Conservation (phyloP, 2,888 invertebrate species). For the Nomada hirtipes region DNA sequence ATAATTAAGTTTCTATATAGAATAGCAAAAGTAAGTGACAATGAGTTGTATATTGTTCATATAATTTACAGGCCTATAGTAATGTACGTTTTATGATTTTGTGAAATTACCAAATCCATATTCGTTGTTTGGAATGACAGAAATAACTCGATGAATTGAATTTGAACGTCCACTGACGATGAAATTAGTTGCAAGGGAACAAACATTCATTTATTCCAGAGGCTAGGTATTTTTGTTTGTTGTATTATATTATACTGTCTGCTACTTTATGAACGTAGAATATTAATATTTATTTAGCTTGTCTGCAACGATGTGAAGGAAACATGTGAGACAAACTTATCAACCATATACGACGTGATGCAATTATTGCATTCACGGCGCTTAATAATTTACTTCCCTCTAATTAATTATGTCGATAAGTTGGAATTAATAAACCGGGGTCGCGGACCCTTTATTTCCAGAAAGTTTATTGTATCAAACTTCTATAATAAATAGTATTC, state of each 20-base stretch:
- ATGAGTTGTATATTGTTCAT: no score
- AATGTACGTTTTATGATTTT: no score
- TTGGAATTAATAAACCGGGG: slow-evolving; percentile 14
- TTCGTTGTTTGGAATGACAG: no score
- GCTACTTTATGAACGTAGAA: not conserved
- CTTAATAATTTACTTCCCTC: slow-evolving; percentile 8
- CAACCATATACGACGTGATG: slow-evolving; percentile 1
- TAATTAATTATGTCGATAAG: slow-evolving; percentile 13
- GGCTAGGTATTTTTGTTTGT: no score
- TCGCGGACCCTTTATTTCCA: not conserved
- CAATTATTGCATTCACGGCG: slow-evolving; percentile 12
- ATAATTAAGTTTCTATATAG: no score
- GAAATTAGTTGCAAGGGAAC: no score
- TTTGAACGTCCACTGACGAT: no score
- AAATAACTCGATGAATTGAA: no score
- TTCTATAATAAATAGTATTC: not conserved
- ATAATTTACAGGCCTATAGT: no score
- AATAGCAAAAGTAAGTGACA: no score
- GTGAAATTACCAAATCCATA: no score
- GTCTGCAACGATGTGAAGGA: not conserved
- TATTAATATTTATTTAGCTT: not conserved
- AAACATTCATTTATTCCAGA: not conserved
- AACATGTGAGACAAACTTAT: not conserved
- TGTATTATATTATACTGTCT: not conserved
- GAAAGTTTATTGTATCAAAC: not conserved